phyloP scores from a whole-genome alignment of 2,797 vertebrate genomes.

The Chromis chromis region DNA sequence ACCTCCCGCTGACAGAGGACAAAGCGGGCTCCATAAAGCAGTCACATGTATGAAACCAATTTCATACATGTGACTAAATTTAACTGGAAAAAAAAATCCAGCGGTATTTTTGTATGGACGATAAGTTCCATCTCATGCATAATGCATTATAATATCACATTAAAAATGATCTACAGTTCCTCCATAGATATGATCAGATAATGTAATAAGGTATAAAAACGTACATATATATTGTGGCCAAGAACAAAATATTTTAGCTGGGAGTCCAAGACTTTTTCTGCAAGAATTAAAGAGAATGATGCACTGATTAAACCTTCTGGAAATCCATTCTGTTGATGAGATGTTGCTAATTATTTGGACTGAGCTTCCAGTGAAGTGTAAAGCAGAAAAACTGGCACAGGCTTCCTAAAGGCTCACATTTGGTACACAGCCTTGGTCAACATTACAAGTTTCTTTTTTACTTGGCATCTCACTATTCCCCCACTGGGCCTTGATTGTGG shows the following conservation, averaged over 20 bases:
- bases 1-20: constrained; percentile 21
- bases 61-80: too few relatives aligned
- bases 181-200: not conserved
- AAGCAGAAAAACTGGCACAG: constrained; percentile 7
- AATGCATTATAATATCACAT: constrained; percentile 8
- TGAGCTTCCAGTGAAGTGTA: constrained; percentile 3
- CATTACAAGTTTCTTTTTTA: constrained; percentile 23
- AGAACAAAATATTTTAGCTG: not conserved
- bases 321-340: not conserved
- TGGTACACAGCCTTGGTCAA: constrained; percentile 27
- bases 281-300: not conserved
- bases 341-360: constrained; percentile 13
- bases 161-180: not conserved
- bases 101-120: constrained; percentile 3
- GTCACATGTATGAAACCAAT: not conserved
- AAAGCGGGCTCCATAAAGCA: constrained; percentile 16
- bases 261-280: not conserved
- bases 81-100: not conserved
- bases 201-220: not conserved
- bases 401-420: constrained; percentile 14
- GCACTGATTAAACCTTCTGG: not conserved
- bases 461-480: constrained; percentile 25
- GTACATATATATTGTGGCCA: not conserved
- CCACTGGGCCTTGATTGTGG: constrained; percentile 14
- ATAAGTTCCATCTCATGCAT: constrained; percentile 8